A percentile compares a stretch with the other conserved stretches of the same genome.
Conservation (phyloP, 1,140 invertebrate species). For the Hyposmocoma kahamanoa region DNA sequence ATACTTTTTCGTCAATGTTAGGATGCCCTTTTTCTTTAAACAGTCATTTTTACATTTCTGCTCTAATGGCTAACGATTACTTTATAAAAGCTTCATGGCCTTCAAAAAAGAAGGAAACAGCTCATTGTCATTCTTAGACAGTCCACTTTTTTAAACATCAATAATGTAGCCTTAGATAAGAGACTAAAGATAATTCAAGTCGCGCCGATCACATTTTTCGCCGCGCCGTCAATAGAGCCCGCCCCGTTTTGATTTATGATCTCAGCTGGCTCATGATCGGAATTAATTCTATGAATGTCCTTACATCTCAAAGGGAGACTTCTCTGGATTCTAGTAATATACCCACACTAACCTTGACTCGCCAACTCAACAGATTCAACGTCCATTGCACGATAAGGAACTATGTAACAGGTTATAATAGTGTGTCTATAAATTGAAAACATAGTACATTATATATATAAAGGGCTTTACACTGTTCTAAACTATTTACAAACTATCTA, state of each 20-base stretch:
- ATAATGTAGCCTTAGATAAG: neutral
- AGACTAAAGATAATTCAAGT: neutral
- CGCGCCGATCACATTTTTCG: constrained; percentile 9
- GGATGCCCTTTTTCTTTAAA: neutral
- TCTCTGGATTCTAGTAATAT: too few relatives aligned
- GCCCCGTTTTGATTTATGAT: constrained; percentile 26
- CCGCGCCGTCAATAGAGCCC: constrained; percentile 14
- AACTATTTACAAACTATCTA: too few relatives aligned
- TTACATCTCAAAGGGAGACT: neutral
- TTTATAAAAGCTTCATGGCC: too few relatives aligned
- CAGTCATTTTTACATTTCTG: neutral
- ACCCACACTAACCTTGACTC: too few relatives aligned
- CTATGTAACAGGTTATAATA: too few relatives aligned
- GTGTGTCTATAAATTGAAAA: too few relatives aligned
- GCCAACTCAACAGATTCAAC: too few relatives aligned
- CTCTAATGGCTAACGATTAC: neutral
- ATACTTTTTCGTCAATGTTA: neutral
- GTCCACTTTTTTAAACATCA: neutral
- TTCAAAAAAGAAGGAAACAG: neutral
- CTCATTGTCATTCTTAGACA: neutral
- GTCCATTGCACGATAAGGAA: too few relatives aligned
- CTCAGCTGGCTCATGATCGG: constrained; percentile 17
- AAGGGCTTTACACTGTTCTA: too few relatives aligned
- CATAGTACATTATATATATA: too few relatives aligned
- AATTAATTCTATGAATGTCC: constrained; percentile 21